Percentiles rank a stretch among this genome's conserved stretches.
Conservation (phyloP, 1,140 invertebrate genomes). For the Philopotamus ludificatus region DNA sequence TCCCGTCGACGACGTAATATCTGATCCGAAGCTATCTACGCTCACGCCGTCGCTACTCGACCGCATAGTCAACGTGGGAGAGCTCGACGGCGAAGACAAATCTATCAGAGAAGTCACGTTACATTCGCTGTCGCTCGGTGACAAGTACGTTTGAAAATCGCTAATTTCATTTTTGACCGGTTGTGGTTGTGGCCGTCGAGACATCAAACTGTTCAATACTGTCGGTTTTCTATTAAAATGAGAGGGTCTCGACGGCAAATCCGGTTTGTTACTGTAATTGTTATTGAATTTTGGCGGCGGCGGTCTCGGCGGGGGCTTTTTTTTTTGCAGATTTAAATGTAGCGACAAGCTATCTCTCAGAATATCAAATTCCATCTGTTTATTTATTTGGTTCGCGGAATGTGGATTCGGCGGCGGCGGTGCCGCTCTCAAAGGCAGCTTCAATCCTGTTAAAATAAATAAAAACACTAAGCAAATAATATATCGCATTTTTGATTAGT, state of each 20-base stretch:
- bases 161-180: neutral
- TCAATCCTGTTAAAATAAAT: conserved; percentile 54
- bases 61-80: conserved; percentile 69
- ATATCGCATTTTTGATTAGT: too few relatives aligned
- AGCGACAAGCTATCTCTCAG: conserved; percentile 51
- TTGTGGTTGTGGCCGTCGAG: conserved; percentile 36
- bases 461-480: too few relatives aligned
- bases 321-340: conserved; percentile 49
- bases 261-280: conserved; percentile 44
- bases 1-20: conserved; percentile 61
- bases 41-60: conserved; percentile 72
- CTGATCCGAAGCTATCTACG: conserved; percentile 72
- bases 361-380: conserved; percentile 53
- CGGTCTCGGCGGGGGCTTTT: conserved; percentile 56
- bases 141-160: conserved; percentile 13
- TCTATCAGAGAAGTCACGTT: conserved; percentile 57
- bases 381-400: conserved; percentile 49
- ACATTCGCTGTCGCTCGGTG: neutral
- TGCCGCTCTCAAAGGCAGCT: conserved; percentile 50
- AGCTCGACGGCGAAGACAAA: conserved; percentile 54
- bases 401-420: conserved; percentile 46
- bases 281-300: conserved; percentile 53
- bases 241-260: conserved; percentile 49
- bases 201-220: conserved; percentile 52
- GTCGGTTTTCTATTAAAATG: conserved; percentile 55